phyloP scores from a whole-genome alignment of 2,797 vertebrate species.

The Schizopygopsis pylzovi region DNA sequence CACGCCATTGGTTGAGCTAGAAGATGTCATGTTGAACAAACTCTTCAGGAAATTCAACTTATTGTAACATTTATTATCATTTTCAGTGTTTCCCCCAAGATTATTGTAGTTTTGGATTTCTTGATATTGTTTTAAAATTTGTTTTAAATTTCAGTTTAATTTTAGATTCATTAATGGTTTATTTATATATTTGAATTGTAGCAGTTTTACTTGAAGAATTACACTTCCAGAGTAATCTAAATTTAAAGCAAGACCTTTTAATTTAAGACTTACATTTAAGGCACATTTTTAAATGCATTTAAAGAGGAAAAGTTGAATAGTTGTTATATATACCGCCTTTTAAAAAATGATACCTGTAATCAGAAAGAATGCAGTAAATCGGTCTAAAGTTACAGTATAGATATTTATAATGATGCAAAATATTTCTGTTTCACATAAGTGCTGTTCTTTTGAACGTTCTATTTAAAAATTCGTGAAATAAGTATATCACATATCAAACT shows the following conservation, averaged over 20 bases:
- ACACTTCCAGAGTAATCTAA: not conserved
- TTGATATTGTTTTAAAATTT: not conserved
- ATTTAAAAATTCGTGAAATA: not conserved
- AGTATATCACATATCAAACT: not conserved
- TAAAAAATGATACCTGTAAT: not conserved
- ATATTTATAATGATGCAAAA: not conserved
- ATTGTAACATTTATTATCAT: not conserved
- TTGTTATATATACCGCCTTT: too few relatives aligned
- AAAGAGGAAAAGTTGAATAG: too few relatives aligned
- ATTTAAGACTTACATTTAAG: not conserved
- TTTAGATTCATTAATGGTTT: not conserved
- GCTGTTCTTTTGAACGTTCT: too few relatives aligned
- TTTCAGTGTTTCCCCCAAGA: not conserved
- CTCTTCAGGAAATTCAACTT: not conserved
- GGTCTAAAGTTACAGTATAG: not conserved
- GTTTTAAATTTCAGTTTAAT: not conserved
- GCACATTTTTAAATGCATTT: not conserved
- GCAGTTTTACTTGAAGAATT: not conserved
- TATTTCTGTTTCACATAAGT: not conserved
- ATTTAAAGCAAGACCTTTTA: not conserved
- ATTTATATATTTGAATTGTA: not conserved
- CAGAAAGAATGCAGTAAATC: not conserved
- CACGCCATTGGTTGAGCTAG: not conserved
- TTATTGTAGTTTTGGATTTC: not conserved
- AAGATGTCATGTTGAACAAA: not conserved